Evolutionary conservation across 2,888 invertebrate species (phyloP), one percentile per base, ranked within the genome.

Genomic region (Eristalinus aeneus): DNA sequence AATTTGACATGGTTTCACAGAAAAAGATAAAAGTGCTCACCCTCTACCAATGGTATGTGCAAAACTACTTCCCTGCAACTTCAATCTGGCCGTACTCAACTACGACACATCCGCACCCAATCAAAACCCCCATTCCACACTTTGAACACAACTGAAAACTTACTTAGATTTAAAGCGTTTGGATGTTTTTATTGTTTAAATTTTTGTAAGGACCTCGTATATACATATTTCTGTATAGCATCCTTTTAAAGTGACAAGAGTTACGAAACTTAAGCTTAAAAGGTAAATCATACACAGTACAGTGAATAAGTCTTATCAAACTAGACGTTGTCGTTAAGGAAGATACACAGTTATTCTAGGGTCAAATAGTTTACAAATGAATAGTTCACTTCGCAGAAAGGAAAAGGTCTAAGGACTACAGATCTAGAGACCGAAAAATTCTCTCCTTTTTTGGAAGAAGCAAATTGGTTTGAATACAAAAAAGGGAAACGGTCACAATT

Each of bases 341-440:
- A 81, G 69, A 65, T 65, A 34, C 64, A 46, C 72, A 12, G 22
- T 39, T n/a, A 63, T 61, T 36, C 32, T 78, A 72, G 27, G 60
- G 54, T 58, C 58, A 32, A 23, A 11, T 31, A 46, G 46, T 74
- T 12, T 67, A 71, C 22, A 60, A 20, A 60, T 58, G 36, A 22
- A 23, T 39, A 22, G 23, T 46, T 10, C 39, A 16, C 22, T 31
- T 65, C 46, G 74, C 23, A 34, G 10, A 69, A 69, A 58, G 9
- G 31, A 31, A n/a, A n/a, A 27, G 27, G 27, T 3, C 27, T 27
- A 27, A 11, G 12, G 27, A 46, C 9, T 56, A 20, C 22, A 34
- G 58, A 54, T 39, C 12, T 23, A 60, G 53, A 67, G 67, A 75
- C 74, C 74, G 64, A 74, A 36, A 64, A 46, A 16, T 8, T 16